Evolutionary conservation across 1,140 invertebrate species (phyloP), one percentile per base, ranked within the genome.

Genomic region (Drosophila rhopaloa): DNA sequence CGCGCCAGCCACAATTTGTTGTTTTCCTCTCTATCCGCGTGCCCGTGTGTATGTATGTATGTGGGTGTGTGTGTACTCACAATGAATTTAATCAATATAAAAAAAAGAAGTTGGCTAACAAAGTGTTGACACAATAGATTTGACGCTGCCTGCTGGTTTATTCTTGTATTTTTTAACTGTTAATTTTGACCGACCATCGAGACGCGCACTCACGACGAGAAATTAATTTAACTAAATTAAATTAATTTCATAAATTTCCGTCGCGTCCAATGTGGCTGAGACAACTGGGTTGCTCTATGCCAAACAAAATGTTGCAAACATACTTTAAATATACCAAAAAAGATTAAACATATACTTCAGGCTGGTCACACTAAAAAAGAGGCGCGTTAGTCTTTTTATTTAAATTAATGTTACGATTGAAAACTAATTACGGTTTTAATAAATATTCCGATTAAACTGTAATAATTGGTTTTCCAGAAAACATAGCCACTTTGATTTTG

Each of bases 41-140:
- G 62, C 27, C 59, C 37, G n/a, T 51, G 29, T 27, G 29, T 14
- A 1, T n/a, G 27, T 70, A 37, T 40, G 32, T 40, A 24, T 46
- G 55, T 51, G 13, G 50, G 54, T 53, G 46, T 9, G 51, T 70
- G 9, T 72, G 47, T 53, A 46, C 56, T 43, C 67, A 48, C 53
- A 51, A 35, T 13, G 46, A 75, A 65, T 75, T 74, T 24, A 75
- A 75, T 75, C 72, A 75, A 75, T 75, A 71, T 38, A 57, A 62
- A n/a, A 63, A 56, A 73, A 46, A 61, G 37, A 57, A 27, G 29
- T 43, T 38, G 27, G 14, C 38, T 13, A 32, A 60, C 16, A 9
- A 46, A 40, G 11, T 27, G 19, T 62, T 43, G 14, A 61, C 16
- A 46, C 61, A 73, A 32, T 1, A 3, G 6, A 13, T 29, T 7